Evolutionary conservation across 2,113 vertebrate species (phyloP), one percentile per base, ranked within the genome.

Genomic region (Forbesichthys agassizii): DNA sequence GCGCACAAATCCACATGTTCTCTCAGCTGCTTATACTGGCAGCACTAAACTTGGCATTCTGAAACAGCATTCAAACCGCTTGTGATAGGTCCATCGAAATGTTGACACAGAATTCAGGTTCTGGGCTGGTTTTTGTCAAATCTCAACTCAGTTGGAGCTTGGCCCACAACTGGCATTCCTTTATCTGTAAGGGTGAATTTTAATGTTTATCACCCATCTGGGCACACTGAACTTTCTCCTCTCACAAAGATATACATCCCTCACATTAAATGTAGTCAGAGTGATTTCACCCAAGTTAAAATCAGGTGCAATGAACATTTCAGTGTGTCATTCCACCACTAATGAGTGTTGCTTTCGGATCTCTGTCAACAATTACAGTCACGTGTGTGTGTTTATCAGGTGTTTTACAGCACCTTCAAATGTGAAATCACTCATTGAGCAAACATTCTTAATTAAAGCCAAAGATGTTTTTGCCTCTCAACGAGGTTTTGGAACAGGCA

Each of bases 171-270:
- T 68, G 53, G 65, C 18, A 51, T 74, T 61, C 10, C 10, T 9
- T 52, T 61, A 58, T 42, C 66, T 72, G 47, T 61, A 77, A 59
- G 66, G 56, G 4, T 33, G 46, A 62, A 61, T 51, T 46, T 68
- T 16, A 60, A 56, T 73, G 1, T 76, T 10, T 5, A 55, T 16
- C 70, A 59, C 10, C 55, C 66, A 64, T 64, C 49, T 54, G 27
- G 33, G 11, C 14, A 71, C 36, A 20, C 6, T 47, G 14, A 20
- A 6, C 9, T 76, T 5, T 64, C 20, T 13, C 48, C 27, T 13
- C 27, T 52, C 47, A 48, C 33, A 36, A 20, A 20, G 36, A 42
- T 6, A 42, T 42, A 42, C 36, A 42, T 8, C 36, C 36, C 36
- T 42, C 36, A 42, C 36, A 42, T 5, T 42, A 5, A 42, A 42